Evolutionary conservation across 92 coral and sea anemone species (phyloP).

Genomic region (Chrysogorgia sp.): DNA sequence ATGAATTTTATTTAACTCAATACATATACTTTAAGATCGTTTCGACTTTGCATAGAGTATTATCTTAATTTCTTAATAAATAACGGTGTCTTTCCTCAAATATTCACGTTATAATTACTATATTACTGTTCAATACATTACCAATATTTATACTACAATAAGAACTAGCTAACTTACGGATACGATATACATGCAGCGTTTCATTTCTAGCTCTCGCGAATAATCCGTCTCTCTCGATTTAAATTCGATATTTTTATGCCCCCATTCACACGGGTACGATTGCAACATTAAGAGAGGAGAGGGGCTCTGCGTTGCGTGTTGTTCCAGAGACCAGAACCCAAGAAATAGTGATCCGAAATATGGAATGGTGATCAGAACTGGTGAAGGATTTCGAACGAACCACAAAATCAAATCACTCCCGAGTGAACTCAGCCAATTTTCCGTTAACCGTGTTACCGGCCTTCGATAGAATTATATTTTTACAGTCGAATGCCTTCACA

Average conservation of each 20-base stretch:
- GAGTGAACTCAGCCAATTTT: too few species aligned
- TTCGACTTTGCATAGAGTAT: constrained; percentile 22
- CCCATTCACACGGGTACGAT: too few species aligned
- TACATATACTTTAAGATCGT: constrained; percentile 42
- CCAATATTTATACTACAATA: constrained; percentile 18
- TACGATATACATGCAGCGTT: background rate
- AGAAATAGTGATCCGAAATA: too few species aligned
- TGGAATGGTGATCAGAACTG: too few species aligned
- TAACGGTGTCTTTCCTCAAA: constrained; percentile 25
- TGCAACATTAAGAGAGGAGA: too few species aligned
- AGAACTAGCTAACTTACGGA: background rate
- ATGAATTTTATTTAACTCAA: constrained; percentile 29
- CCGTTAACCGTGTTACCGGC: too few species aligned
- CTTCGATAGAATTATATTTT: too few species aligned
- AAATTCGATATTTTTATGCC: too few species aligned
- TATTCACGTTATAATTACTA: constrained; percentile 20
- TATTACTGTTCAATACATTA: constrained; percentile 38
- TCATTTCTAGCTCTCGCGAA: constrained; percentile 22
- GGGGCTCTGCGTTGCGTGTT: background rate
- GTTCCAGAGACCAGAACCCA: background rate
- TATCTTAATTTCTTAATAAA: constrained; percentile 48
- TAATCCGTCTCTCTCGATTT: background rate
- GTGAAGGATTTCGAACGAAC: too few species aligned
- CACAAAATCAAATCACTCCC: too few species aligned
- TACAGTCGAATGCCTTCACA: too few species aligned